Conservation (phyloP, 2,797 vertebrate genomes). For the Pseudocheirus occidentalis region DNA sequence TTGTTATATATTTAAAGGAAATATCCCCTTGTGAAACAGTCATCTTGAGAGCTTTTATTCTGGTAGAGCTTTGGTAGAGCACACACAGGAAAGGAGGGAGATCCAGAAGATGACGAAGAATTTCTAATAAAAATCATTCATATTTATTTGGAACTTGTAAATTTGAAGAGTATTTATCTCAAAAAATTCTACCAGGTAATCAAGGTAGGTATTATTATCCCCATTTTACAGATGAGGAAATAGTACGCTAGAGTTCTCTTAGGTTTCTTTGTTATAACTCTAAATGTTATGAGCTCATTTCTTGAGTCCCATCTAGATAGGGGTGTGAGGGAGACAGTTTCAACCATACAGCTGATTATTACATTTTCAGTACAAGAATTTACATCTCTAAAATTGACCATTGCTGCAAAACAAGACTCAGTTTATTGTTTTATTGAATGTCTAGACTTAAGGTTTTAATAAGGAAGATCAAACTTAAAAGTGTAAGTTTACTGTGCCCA, state of each 20-base stretch:
- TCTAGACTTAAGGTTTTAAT: not conserved
- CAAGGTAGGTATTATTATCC: not conserved
- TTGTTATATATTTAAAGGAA: not conserved
- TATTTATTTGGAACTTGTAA: not conserved
- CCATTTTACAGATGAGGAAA: not conserved
- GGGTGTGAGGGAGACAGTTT: not conserved
- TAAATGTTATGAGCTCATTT: not conserved
- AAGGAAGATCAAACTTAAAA: not conserved
- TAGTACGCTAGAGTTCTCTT: not conserved
- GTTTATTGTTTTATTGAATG: not conserved
- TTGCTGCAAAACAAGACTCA: not conserved
- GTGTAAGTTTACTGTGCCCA: not conserved
- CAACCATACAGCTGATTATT: not conserved
- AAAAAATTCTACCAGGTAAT: not conserved
- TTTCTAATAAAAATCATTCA: not conserved
- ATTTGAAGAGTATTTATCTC: not conserved
- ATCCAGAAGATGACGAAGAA: not conserved
- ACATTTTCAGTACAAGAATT: not conserved
- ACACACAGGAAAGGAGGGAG: too few species aligned
- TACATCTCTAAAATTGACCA: not conserved
- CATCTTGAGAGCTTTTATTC: not conserved
- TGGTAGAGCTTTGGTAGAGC: not conserved
- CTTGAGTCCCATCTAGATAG: not conserved
- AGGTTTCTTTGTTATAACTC: not conserved
- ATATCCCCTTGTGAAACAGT: not conserved